Evolutionary conservation across 2,888 invertebrate species (phyloP), one percentile per base, ranked within the genome.

Genomic region (Drosophila leonis): DNA sequence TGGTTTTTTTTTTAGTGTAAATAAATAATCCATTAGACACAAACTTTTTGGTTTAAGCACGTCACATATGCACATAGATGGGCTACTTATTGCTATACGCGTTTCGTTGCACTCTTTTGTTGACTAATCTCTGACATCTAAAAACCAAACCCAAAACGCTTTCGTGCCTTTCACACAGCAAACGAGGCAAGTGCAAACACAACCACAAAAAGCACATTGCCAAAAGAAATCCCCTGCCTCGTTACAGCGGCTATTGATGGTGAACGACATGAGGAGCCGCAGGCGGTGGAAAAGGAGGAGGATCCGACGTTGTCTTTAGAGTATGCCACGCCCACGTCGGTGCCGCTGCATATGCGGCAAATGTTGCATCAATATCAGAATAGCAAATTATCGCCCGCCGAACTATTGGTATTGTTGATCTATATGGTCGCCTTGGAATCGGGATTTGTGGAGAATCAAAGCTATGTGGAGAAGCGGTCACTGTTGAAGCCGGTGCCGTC

Each of bases 341-440:
- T 90, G 46, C 93, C 93, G 10, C 48, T 76, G 41, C 92, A 93
- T 72, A 65, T 92, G 42, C 66, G 71, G 9, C 82, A 87, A 13
- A 31, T 93, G 13, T 56, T 92, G 18, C 75, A 65, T 8, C 80
- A 75, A 33, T 42, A 44, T 5, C 9, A 31, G 4, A 13, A 39
- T 8, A 35, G 29, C 12, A 55, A 69, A 55, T 13, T 48, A 41
- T 24, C 72, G 33, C 72, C 82, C n/a, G 76, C 82, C 0, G 92
- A 92, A 55, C 49, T 92, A 20, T 65, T 93, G 2, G 44, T 90
- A 18, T 52, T 88, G 55, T 77, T 93, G n/a, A 81, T 90, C 46
- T 92, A 93, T 74, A 70, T 82, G 46, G 72, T 93, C 39, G 92
- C 91, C 0, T 56, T 93, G 55, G 93, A 93, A 72, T 82, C 86